A percentile compares a stretch with the other conserved stretches of the same genome.
Conservation (phyloP, 2,888 invertebrate species). For the Holacanthella duospinosa region DNA sequence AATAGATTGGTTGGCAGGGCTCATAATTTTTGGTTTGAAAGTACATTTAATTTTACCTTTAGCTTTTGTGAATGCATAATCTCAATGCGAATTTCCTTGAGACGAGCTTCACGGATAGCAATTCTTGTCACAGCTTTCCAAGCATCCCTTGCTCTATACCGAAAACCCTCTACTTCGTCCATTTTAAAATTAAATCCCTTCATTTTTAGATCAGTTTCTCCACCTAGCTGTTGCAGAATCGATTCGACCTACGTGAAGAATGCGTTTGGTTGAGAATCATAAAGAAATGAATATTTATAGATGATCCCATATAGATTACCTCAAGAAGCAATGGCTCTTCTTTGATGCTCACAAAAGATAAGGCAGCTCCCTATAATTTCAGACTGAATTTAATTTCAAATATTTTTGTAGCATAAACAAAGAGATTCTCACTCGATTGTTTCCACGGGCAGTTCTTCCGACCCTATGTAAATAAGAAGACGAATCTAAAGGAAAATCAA, state of each 20-base stretch:
- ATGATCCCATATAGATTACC: conserved; percentile 15
- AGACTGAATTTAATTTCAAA: not conserved
- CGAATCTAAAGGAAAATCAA: conserved; percentile 86
- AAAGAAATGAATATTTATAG: not conserved
- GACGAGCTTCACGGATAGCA: conserved; percentile 82
- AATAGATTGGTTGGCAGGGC: not conserved
- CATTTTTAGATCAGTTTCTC: conserved; percentile 48
- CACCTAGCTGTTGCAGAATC: conserved; percentile 63
- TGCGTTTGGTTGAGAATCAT: not conserved
- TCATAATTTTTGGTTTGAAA: not conserved
- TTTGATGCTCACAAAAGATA: conserved; percentile 75
- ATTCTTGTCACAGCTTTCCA: conserved; percentile 88
- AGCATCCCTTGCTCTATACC: conserved; percentile 88
- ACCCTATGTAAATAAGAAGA: conserved; percentile 92
- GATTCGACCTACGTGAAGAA: conserved; percentile 42
- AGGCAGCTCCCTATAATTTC: conserved; percentile 57
- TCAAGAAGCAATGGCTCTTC: conserved; percentile 58
- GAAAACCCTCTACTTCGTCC: conserved; percentile 91
- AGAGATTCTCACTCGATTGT: conserved; percentile 53
- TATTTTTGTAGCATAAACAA: not conserved
- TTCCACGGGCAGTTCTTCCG: conserved; percentile 80
- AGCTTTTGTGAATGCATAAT: conserved; percentile 82
- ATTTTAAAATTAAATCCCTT: conserved; percentile 80
- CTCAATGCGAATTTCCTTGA: conserved; percentile 91
- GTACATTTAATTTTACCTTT: conserved; percentile 49